Evolutionary conservation across 2,888 invertebrate species (phyloP), one percentile per base, ranked within the genome.

Genomic region (Torymus auratus): DNA sequence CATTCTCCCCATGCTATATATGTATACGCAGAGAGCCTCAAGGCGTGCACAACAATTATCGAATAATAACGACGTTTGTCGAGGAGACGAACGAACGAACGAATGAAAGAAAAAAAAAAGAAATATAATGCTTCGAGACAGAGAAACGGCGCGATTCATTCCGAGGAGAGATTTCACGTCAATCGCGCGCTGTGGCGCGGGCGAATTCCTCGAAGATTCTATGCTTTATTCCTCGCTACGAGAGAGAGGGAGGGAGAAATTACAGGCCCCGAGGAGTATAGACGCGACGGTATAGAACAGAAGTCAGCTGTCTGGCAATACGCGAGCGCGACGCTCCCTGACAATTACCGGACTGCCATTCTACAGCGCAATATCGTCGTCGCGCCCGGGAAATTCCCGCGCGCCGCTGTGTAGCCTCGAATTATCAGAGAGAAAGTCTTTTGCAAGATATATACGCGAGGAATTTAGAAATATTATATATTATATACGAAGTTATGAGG

Each of bases 131-230:
- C 20, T 2, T 20, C 20, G 17, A 67, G 52, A 52, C 5, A 13
- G 20, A 50, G 15, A 15, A 17, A 60, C 7, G 41, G 28, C 5
- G 61, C 61, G 17, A 67, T 41, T 65, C 17, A 58, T 74, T 65
- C n/a, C 55, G 15, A 64, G 17, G 58, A 17, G 56, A 62, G 72
- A 67, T 58, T 61, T 72, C 53, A 52, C 67, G 58, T 67, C 50
- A 75, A 75, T 75, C 61, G 14, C 60, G 28, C 28, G 7, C 28
- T n/a, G n/a, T n/a, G 28, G 28, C 28, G 28, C 17, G 53, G 13
- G 41, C 50, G 58, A 61, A 76, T 76, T 76, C 76, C 61, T 52
- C 61, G 55, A 55, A 69, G 69, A 76, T 69, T 61, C 55, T 41
- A 55, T 28, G 55, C 69, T 55, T 55, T 64, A 62, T 53, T 61